Conservation (phyloP, 2,113 vertebrate species). For the Cinclus mexicanus region DNA sequence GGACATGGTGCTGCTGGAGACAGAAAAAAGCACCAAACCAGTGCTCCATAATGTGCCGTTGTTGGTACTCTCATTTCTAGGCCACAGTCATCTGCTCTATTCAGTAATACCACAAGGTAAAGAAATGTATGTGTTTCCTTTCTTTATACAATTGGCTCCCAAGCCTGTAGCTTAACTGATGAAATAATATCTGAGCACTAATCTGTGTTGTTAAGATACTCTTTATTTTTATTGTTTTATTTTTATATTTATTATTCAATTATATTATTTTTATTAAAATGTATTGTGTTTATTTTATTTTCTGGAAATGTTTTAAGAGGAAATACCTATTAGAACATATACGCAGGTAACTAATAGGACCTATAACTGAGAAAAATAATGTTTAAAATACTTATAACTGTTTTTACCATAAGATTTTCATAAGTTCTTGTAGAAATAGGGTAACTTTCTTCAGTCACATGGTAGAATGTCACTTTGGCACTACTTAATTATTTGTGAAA, state of each 20-base stretch:
- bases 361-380: neutral
- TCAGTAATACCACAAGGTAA: neutral
- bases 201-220: neutral
- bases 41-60: neutral
- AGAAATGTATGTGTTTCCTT: neutral
- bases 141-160: neutral
- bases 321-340: neutral
- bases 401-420: neutral
- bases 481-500: neutral
- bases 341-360: neutral
- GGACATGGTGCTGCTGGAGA: neutral
- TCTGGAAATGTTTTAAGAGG: neutral
- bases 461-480: neutral
- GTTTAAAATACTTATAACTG: neutral
- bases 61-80: neutral
- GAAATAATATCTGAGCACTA: neutral
- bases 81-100: rapidly evolving
- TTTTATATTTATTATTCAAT: neutral
- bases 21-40: neutral
- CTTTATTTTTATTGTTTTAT: neutral
- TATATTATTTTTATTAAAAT: neutral
- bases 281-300: neutral
- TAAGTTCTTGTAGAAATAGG: neutral
- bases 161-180: neutral
- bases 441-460: neutral